Evolutionary conservation across 2,888 invertebrate species (phyloP), one percentile per base, ranked within the genome.

Genomic region (Spicauda simplicius): DNA sequence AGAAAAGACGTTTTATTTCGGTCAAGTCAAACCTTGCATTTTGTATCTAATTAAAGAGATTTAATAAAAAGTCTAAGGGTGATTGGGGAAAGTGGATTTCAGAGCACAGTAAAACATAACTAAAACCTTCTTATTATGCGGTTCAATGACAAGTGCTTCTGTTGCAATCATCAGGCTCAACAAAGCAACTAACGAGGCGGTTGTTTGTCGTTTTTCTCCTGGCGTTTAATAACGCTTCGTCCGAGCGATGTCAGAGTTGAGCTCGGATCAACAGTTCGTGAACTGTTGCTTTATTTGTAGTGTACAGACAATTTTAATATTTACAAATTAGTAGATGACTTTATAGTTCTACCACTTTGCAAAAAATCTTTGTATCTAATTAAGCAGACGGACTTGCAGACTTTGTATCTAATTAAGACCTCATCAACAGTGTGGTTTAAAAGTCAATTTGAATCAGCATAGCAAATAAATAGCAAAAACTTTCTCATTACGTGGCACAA

Each of bases 211-310:
- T 37, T 57, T 57, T 57, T 18, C 57, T 45, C 45, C 45, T n/a
- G 45, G 45, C 45, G n/a, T 45, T 45, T 45, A 45, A 45, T 45
- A 55, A 55, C 55, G 30, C 45, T 33, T n/a, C 55, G 25, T 55
- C 55, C 55, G 55, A n/a, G 30, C 20, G n/a, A 55, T 16, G 30
- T 55, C 30, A n/a, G 55, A 52, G 19, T 18, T 33, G 30, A 45
- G 45, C 45, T 45, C 45, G 45, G 45, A 45, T 45, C 45, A 45
- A 45, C 45, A 45, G 45, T n/a, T 45, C n/a, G 45, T 45, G 45
- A 30, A 30, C 55, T 55, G 30, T 30, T 30, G 55, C 30, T 30
- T 55, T 54, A 14, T 25, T 25, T 45, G n/a, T n/a, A n/a, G 45
- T 45, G n/a, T n/a, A 45, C n/a, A 45, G n/a, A 7, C 0, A n/a